phyloP scores from a whole-genome alignment of 2,888 invertebrate species.

The Idaea straminata region DNA sequence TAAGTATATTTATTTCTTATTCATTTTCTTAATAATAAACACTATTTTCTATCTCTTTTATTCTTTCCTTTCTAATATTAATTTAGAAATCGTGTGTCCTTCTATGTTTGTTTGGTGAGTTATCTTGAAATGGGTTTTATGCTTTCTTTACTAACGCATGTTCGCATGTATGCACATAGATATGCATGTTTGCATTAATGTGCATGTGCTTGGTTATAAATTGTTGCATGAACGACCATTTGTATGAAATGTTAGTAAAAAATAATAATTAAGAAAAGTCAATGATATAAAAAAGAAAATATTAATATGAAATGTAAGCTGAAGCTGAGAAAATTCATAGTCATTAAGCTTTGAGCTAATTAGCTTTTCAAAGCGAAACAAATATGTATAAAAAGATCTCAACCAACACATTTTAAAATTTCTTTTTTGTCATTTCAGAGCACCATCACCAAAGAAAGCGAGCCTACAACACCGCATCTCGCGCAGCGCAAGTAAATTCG shows the following conservation, averaged over 20 bases:
- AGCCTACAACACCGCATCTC: conserved; percentile 70
- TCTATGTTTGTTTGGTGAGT: conserved; percentile 22
- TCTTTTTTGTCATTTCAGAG: conserved; percentile 41
- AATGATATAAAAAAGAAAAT: no score
- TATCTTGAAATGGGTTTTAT: not conserved
- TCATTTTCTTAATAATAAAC: not conserved
- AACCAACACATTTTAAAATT: not conserved
- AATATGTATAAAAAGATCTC: no score
- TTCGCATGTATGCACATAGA: conserved; percentile 19
- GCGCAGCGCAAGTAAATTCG: conserved; percentile 71
- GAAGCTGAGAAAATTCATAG: no score
- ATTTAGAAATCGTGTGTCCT: not conserved
- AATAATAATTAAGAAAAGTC: no score
- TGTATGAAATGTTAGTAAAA: not conserved
- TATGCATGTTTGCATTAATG: not conserved
- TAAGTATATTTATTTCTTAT: not conserved
- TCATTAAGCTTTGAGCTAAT: no score
- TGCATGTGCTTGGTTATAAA: not conserved
- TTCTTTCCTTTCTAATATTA: not conserved
- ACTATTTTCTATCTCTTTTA: not conserved
- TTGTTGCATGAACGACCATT: not conserved
- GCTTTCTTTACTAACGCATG: conserved; percentile 21
- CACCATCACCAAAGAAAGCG: conserved; percentile 70
- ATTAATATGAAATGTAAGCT: no score
- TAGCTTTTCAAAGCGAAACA: no score